Conservation (phyloP, 2,797 vertebrate genomes). For the Capromys pilorides region DNA sequence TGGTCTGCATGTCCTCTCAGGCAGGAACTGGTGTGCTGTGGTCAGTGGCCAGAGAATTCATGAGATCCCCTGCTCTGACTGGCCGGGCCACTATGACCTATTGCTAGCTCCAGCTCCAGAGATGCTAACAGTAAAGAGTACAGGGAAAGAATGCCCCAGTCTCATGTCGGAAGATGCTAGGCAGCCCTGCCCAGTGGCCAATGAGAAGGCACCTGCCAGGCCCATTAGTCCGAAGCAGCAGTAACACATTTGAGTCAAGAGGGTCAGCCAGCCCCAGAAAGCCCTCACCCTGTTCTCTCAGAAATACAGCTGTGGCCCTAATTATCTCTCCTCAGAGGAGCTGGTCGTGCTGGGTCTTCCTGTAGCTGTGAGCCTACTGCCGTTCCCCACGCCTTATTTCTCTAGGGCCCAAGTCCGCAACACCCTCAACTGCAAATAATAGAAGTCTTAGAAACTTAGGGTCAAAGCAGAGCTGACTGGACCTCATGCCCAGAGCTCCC, state of each 20-base stretch:
- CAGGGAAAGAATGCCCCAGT: neutral
- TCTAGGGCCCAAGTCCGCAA: neutral
- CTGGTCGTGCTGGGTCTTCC: neutral
- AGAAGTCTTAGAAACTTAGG: neutral
- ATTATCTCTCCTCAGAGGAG: conserved; percentile 22
- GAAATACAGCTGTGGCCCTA: conserved; percentile 43
- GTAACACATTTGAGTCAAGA: conserved; percentile 66
- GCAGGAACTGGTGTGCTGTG: neutral
- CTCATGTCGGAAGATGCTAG: neutral
- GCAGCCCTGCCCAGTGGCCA: neutral
- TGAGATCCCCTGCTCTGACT: fast-evolving
- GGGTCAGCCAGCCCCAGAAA: conserved; percentile 58
- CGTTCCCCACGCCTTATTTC: neutral
- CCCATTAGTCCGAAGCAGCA: conserved; percentile 67
- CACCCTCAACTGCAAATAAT: neutral
- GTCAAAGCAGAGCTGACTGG: no score
- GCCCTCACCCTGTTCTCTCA: conserved; percentile 31
- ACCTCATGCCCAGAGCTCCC: neutral
- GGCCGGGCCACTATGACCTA: conserved; percentile 46
- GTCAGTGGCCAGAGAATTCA: neutral
- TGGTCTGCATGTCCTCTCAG: neutral
- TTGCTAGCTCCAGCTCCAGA: neutral
- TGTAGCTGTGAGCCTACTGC: neutral
- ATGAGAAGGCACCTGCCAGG: neutral
- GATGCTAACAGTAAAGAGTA: neutral